These are phyloP conservation scores for Argentina silus DNA, from an alignment of 2,797 vertebrate species.

Conservation along the genomic window DNA sequence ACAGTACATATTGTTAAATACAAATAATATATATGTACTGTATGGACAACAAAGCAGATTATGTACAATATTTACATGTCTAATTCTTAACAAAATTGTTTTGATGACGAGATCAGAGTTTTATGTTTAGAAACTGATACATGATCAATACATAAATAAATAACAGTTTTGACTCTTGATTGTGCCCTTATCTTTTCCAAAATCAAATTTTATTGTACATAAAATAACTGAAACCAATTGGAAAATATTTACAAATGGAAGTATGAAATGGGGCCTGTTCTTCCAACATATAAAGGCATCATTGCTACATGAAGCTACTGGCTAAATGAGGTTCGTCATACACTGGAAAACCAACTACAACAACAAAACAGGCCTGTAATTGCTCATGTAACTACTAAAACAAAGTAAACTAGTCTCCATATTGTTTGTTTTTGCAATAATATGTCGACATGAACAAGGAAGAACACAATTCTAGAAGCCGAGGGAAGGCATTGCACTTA, in stretches of 20 bases:
- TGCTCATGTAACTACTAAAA: not conserved
- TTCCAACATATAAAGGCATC: not conserved
- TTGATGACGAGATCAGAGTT: slow-evolving; percentile 13
- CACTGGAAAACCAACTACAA: not conserved
- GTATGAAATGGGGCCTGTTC: slow-evolving; percentile 21
- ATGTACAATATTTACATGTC: slow-evolving; percentile 62
- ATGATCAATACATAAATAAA: slow-evolving; percentile 21
- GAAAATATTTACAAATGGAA: slow-evolving; percentile 26
- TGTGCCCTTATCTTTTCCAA: not conserved
- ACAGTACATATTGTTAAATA: slow-evolving; percentile 33
- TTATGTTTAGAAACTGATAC: slow-evolving; percentile 22
- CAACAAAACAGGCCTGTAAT: slow-evolving; percentile 19
- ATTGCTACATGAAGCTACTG: slow-evolving; percentile 66
- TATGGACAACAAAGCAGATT: slow-evolving; percentile 33
- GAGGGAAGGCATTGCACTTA: slow-evolving; percentile 44
- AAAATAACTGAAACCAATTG: slow-evolving; percentile 3
- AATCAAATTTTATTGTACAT: not conserved
- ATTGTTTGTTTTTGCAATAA: slow-evolving; percentile 6
- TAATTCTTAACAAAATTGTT: slow-evolving; percentile 32
- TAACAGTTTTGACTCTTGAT: slow-evolving; percentile 16
- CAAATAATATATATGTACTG: slow-evolving; percentile 20
- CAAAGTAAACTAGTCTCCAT: slow-evolving; percentile 1
- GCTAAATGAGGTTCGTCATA: slow-evolving; percentile 31
- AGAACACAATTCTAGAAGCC: slow-evolving; percentile 30
- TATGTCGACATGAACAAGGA: slow-evolving; percentile 6